These are phyloP conservation scores for Gandaritis pyraliata DNA, from an alignment of 2,888 invertebrate species.

Conservation along the genomic window DNA sequence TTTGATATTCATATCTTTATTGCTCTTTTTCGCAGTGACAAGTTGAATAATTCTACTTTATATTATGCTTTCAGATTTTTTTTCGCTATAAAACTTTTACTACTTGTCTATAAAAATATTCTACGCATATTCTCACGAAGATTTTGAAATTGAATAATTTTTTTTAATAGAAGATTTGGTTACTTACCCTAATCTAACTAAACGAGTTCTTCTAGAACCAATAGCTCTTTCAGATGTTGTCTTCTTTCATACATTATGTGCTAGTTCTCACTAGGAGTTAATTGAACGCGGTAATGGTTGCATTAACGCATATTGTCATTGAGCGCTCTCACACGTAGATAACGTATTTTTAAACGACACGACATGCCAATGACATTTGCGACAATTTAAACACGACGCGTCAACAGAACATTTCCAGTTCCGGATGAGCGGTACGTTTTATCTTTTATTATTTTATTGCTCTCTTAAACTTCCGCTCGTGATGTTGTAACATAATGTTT, in stretches of 20 bases:
- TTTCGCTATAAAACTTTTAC: slow-evolving; percentile 13
- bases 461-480: slow-evolving; percentile 44
- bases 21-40: slow-evolving; percentile 36
- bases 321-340: slow-evolving; percentile 7
- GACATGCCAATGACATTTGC: slow-evolving; percentile 41
- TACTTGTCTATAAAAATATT: slow-evolving; percentile 17
- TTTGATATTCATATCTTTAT: slow-evolving; percentile 42
- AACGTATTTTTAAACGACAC: slow-evolving; percentile 30
- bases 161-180: neutral
- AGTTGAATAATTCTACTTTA: slow-evolving; percentile 34
- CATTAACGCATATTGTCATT: neutral
- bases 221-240: too few relatives aligned
- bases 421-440: slow-evolving; percentile 49
- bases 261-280: neutral
- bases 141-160: too few relatives aligned
- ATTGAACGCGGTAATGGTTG: neutral
- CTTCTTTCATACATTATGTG: too few relatives aligned
- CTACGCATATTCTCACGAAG: neutral
- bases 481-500: slow-evolving; percentile 42
- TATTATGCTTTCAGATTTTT: slow-evolving; percentile 20
- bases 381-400: slow-evolving; percentile 52
- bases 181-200: neutral
- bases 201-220: neutral
- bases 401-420: slow-evolving; percentile 60
- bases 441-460: slow-evolving; percentile 60